Percentiles rank a stretch among this genome's conserved stretches.
phyloP scores from a whole-genome alignment of 1,140 invertebrate genomes.

The Trinorchestia longiramus region DNA sequence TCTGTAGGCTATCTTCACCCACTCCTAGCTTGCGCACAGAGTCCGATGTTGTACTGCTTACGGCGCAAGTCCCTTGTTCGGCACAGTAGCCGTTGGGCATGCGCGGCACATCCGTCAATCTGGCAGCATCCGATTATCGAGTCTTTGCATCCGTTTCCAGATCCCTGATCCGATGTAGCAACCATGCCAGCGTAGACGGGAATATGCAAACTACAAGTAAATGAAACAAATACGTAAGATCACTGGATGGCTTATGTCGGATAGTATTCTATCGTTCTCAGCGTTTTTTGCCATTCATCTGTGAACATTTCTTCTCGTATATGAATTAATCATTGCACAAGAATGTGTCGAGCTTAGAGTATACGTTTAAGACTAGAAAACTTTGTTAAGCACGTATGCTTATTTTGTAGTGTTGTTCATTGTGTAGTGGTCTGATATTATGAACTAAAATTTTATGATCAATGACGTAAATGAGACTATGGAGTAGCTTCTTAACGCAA shows the following conservation, averaged over 20 bases:
- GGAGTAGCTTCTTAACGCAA: too few species aligned
- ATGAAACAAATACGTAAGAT: not conserved
- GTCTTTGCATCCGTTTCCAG: not conserved
- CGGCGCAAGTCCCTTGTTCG: not conserved
- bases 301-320: too few species aligned
- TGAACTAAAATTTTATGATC: too few species aligned
- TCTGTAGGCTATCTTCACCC: not conserved
- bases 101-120: not conserved
- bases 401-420: too few species aligned
- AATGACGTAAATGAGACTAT: too few species aligned
- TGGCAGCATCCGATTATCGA: conserved; percentile 6
- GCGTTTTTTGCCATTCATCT: too few species aligned
- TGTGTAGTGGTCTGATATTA: too few species aligned
- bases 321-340: too few species aligned
- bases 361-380: too few species aligned
- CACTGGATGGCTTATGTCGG: not conserved
- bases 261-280: not conserved
- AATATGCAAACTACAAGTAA: not conserved
- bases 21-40: not conserved
- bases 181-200: not conserved
- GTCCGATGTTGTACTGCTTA: not conserved
- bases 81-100: not conserved
- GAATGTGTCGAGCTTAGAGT: too few species aligned
- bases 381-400: too few species aligned
- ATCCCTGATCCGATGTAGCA: not conserved